Evolutionary conservation across 1,140 invertebrate genomes (phyloP).

Genomic region (Diorhabda carinulata): DNA sequence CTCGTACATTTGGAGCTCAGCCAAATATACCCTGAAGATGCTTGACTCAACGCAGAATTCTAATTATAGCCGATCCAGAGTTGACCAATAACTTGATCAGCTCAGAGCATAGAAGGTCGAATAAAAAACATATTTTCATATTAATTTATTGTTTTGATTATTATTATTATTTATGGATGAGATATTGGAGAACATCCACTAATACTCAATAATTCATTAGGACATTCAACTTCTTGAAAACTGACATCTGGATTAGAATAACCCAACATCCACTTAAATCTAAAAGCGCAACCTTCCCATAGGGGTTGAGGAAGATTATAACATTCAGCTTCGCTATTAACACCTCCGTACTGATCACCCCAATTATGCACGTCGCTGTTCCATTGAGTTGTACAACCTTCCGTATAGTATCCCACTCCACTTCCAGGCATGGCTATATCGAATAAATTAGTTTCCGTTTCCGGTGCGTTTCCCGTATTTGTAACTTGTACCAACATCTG

Average conservation of each 20-base stretch:
- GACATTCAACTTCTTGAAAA: constrained; percentile 13
- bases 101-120: no score
- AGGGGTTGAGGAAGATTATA: constrained; percentile 3
- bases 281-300: constrained; percentile 6
- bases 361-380: not conserved
- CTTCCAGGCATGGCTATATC: constrained; percentile 21
- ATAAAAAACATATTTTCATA: no score
- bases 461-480: constrained; percentile 3
- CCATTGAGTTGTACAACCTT: constrained; percentile 11
- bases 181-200: constrained; percentile 8
- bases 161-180: not conserved
- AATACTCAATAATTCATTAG: not conserved
- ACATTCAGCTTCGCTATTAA: not conserved
- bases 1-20: no score
- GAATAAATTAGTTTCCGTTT: constrained; percentile 13
- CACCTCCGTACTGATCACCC: constrained; percentile 14
- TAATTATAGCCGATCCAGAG: no score
- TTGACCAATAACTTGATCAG: no score
- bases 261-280: constrained; percentile 9
- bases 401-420: constrained; percentile 3
- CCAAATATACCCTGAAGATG: no score
- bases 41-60: no score
- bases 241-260: constrained; percentile 11
- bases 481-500: constrained; percentile 9
- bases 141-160: no score